Base-by-base conservation (phyloP, 2,113 vertebrate species). In the Gopherus evgoodei region DNA sequence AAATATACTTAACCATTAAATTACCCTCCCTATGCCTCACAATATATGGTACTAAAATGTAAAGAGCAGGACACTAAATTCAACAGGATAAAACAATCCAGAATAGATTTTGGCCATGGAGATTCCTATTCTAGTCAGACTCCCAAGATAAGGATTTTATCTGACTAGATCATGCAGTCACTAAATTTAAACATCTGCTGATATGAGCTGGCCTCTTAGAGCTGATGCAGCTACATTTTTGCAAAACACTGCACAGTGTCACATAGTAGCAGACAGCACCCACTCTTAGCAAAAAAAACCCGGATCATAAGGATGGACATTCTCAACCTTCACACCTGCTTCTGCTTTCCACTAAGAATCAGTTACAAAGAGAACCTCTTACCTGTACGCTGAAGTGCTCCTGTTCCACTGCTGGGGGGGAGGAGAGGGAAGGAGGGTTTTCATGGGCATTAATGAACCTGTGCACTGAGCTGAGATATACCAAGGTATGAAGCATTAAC, bases 1-100 rank as follows among this genome's bases (percentile, higher is more conserved):
- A 81, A 14, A 38, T 10, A n/a, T n/a, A 38, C 35, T 38, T 69
- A 69, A 42, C 65, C 82, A 29, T 85, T 92, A 19, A 95, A 90
- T 38, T 72, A 22, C 35, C n/a, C 11, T 86, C 59, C 78, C 35
- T 88, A 44, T 87, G 38, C 52, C 84, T 87, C 65, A 87, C 79
- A 75, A 53, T 90, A 49, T 19, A 38, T 53, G 47, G 94, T 81
- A 84, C 90, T 92, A 38, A 69, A 87, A 49, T 76, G 50, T 86
- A 89, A 62, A 95, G 89, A 92, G 76, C 91, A 96, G 97, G 96
- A 95, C 97, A 96, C 95, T 89, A 95, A 92, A 87, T 95, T 56
- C 31, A 96, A 75, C 54, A 81, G 78, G 54, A 93, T 81, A 75
- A 31, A 91, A 4, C 92, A n/a, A 83, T 85, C 89, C 65, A 93